phyloP scores from a whole-genome alignment of 2,113 vertebrate species.

The Cryptoleucopteryx plumbea region DNA sequence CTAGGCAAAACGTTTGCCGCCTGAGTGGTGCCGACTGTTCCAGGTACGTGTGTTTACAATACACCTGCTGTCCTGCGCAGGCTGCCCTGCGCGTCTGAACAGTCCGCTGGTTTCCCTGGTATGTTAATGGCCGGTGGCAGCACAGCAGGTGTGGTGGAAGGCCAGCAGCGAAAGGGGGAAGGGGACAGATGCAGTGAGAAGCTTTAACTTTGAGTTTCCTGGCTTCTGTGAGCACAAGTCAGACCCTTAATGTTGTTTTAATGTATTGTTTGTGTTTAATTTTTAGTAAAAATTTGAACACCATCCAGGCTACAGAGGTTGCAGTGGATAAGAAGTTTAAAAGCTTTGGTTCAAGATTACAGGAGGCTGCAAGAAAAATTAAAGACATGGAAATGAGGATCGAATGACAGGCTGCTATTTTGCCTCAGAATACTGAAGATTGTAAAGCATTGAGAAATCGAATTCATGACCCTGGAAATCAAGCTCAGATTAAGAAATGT shows the following conservation, averaged over 20 bases:
- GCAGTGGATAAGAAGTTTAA: constrained; percentile 71
- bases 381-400: constrained; percentile 72
- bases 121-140: neutral
- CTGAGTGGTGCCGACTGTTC: neutral
- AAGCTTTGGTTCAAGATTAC: constrained; percentile 74
- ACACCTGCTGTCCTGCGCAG: neutral
- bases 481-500: constrained; percentile 75
- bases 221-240: constrained; percentile 6
- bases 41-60: neutral
- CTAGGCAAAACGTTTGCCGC: neutral
- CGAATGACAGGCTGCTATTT: constrained; percentile 72
- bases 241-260: constrained; percentile 65
- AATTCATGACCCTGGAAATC: constrained; percentile 76
- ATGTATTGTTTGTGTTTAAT: constrained; percentile 78
- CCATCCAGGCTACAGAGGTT: constrained; percentile 68
- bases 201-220: constrained; percentile 12
- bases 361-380: constrained; percentile 62
- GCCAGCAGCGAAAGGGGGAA: neutral
- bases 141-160: neutral
- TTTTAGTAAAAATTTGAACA: constrained; percentile 78
- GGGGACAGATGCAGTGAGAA: neutral
- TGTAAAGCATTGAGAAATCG: constrained; percentile 69
- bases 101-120: neutral
- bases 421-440: constrained; percentile 72
- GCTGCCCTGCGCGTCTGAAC: neutral